Evolutionary conservation across 92 coral and sea anemone species (phyloP).

Genomic region (Hydrozoanthus gracilis): DNA sequence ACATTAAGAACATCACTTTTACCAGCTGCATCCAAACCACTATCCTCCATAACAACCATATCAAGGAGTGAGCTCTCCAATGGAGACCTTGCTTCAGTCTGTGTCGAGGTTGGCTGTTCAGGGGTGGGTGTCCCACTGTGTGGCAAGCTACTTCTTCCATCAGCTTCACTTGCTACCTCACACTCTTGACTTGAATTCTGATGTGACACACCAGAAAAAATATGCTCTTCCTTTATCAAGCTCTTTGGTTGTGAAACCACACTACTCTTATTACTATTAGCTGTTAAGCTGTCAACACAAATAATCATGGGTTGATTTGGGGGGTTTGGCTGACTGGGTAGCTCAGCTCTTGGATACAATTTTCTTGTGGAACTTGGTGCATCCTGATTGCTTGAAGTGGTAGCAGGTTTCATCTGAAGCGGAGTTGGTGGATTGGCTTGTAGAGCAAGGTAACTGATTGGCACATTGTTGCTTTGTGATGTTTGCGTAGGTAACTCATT

Average conservation of each 20-base stretch:
- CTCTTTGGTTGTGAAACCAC: neutral
- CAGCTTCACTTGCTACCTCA: neutral
- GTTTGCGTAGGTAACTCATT: constrained; percentile 19
- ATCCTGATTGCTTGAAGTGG: constrained; percentile 31
- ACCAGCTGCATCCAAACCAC: constrained; percentile 33
- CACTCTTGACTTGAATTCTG: neutral
- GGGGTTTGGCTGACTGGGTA: neutral
- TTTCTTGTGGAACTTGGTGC: constrained; percentile 36
- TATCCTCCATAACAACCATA: constrained; percentile 40
- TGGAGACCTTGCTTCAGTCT: constrained; percentile 3
- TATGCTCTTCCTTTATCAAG: constrained; percentile 16
- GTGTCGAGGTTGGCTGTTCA: constrained; percentile 47
- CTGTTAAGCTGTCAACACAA: constrained; percentile 33
- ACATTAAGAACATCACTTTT: constrained; percentile 42
- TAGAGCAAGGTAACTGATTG: constrained; percentile 18
- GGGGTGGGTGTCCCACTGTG: constrained; percentile 11
- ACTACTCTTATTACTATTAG: neutral
- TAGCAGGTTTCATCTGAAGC: constrained; percentile 1
- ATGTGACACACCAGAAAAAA: neutral
- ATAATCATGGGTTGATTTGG: constrained; percentile 30
- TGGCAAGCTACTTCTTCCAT: neutral
- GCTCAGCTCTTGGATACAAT: neutral
- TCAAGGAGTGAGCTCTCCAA: constrained; percentile 35
- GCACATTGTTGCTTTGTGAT: constrained; percentile 21
- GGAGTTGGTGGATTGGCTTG: constrained; percentile 15